Conservation (phyloP, 2,797 vertebrate genomes). For the Tadarida brasiliensis region DNA sequence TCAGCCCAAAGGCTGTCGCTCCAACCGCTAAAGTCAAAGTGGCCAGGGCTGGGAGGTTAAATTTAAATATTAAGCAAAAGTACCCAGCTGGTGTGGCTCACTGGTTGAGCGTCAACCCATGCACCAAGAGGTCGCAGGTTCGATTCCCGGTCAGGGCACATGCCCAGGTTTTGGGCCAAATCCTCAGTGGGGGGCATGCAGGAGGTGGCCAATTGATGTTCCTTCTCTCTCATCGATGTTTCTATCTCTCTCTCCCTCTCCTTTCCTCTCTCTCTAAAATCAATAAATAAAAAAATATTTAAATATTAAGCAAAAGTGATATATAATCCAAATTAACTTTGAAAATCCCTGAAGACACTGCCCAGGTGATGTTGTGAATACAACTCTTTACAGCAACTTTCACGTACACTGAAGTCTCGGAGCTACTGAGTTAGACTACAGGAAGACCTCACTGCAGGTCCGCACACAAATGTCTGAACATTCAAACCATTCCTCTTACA, state of each 20-base stretch:
- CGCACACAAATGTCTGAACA: background rate
- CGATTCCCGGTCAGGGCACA: too few species aligned
- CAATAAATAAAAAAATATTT: background rate
- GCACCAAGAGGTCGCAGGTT: too few species aligned
- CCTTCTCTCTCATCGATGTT: too few species aligned
- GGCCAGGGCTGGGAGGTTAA: background rate
- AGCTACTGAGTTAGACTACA: background rate
- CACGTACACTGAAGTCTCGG: background rate
- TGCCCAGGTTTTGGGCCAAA: too few species aligned
- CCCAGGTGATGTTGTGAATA: background rate
- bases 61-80: background rate
- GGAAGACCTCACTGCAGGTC: background rate
- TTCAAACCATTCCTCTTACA: background rate
- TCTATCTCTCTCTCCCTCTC: too few species aligned
- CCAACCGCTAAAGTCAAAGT: too few species aligned
- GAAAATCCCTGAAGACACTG: background rate
- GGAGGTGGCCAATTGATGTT: too few species aligned
- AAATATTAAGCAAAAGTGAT: background rate
- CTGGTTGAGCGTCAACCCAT: too few species aligned
- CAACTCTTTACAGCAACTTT: background rate
- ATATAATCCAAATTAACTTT: background rate
- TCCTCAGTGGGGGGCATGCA: too few species aligned
- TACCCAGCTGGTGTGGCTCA: too few species aligned
- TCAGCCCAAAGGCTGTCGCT: too few species aligned
- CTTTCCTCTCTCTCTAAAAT: too few species aligned